Evolutionary conservation across 2,797 vertebrate species (phyloP).

Genomic region (Toxotes lorentzi): DNA sequence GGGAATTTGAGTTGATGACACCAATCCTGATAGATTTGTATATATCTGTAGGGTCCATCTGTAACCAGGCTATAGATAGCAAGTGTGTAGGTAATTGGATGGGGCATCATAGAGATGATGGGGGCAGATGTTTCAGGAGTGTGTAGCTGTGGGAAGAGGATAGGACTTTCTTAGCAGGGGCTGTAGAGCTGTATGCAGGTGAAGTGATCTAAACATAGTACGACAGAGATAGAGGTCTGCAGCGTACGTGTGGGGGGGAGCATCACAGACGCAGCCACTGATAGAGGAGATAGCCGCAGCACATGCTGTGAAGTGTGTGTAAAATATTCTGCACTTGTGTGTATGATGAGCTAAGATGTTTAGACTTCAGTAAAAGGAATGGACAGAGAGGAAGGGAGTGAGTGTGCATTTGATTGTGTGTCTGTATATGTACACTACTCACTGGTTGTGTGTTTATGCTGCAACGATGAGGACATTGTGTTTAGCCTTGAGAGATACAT

Average conservation of each 20-base stretch:
- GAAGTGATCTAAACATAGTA: slow-evolving; percentile 62
- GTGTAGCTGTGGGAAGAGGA: slow-evolving; percentile 24
- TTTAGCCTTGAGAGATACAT: slow-evolving; percentile 48
- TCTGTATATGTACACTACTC: slow-evolving; percentile 17
- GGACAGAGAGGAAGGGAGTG: background rate
- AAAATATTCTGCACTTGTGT: slow-evolving; percentile 5
- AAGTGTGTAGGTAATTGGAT: slow-evolving; percentile 46
- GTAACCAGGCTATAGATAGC: slow-evolving; percentile 47
- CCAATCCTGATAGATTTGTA: background rate
- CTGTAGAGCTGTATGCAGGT: slow-evolving; percentile 53
- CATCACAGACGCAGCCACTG: slow-evolving; percentile 38
- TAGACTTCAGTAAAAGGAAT: slow-evolving; percentile 8
- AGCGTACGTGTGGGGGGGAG: slow-evolving; percentile 61
- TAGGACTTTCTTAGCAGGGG: background rate
- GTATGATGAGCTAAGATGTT: slow-evolving; percentile 23
- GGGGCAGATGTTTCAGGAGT: slow-evolving; percentile 49
- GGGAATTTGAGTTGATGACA: background rate
- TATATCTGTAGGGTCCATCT: slow-evolving; percentile 45
- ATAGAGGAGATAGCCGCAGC: slow-evolving; percentile 28
- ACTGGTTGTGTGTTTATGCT: slow-evolving; percentile 44
- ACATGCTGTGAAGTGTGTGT: slow-evolving; percentile 19
- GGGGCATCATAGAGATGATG: slow-evolving; percentile 42
- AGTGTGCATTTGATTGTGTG: background rate
- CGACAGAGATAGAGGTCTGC: slow-evolving; percentile 44
- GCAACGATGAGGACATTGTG: slow-evolving; percentile 53